Evolutionary conservation across 1,140 invertebrate genomes (phyloP).

Genomic region (Nasonia giraulti): DNA sequence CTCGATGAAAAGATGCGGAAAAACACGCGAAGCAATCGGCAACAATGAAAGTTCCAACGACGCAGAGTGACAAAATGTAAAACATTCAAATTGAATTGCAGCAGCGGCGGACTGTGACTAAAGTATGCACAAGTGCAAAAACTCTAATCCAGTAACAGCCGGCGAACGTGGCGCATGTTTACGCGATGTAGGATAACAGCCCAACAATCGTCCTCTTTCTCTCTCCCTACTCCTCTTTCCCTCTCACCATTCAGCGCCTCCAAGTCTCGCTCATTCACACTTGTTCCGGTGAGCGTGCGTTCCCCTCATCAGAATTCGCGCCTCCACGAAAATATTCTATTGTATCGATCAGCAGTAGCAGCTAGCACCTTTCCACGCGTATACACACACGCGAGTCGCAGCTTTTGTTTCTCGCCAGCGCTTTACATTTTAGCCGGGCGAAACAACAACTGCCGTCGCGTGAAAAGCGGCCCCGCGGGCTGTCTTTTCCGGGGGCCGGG

Average conservation of each 20-base stretch:
- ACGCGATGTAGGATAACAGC: too few species aligned
- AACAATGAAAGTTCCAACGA: too few species aligned
- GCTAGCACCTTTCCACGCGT: too few species aligned
- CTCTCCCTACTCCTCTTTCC: too few species aligned
- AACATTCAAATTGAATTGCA: too few species aligned
- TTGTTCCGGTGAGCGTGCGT: background rate
- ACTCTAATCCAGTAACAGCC: too few species aligned
- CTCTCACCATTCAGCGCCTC: background rate
- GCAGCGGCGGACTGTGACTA: too few species aligned
- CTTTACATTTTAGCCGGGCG: background rate
- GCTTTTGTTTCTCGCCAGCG: background rate
- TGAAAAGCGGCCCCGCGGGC: conserved; percentile 1
- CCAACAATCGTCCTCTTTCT: background rate
- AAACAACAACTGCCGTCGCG: background rate
- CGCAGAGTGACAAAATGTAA: too few species aligned
- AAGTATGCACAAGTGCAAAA: too few species aligned
- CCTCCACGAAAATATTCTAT: background rate
- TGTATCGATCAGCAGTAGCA: background rate
- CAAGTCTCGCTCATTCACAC: background rate
- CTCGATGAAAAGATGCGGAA: too few species aligned
- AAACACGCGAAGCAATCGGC: too few species aligned
- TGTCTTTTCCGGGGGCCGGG: background rate
- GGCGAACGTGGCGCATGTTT: too few species aligned
- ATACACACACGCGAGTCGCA: background rate
- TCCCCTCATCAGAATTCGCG: background rate